Conservation (phyloP, 2,113 vertebrate species). For the Falco punctatus region DNA sequence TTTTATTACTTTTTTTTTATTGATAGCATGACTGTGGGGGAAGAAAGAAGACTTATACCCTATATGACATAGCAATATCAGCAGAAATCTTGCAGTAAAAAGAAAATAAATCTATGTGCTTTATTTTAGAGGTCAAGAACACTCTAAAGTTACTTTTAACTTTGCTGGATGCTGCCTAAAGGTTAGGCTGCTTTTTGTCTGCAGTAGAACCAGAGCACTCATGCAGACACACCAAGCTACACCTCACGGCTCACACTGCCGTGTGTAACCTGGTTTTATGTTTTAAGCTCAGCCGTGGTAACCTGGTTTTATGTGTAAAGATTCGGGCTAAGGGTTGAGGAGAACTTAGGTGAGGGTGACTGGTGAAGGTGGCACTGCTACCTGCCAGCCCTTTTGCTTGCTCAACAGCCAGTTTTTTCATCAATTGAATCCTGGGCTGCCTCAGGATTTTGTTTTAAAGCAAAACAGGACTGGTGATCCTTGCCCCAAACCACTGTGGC, state of each 20-base stretch:
- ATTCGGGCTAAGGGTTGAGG: neutral
- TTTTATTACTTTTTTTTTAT: neutral
- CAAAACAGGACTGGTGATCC: neutral
- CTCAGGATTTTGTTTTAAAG: neutral
- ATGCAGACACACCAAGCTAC: neutral
- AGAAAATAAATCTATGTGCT: neutral
- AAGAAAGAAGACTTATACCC: neutral
- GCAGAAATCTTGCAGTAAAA: neutral
- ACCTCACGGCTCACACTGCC: rapidly evolving
- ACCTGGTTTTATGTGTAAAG: neutral
- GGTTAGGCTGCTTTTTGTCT: neutral
- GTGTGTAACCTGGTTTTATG: neutral
- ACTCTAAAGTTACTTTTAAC: neutral
- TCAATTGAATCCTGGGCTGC: neutral
- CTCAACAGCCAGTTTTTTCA: neutral
- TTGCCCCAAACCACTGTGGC: neutral
- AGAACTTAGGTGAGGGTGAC: neutral
- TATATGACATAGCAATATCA: neutral
- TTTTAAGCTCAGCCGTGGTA: neutral
- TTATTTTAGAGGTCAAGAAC: neutral
- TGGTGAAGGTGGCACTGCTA: neutral
- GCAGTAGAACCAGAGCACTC: neutral
- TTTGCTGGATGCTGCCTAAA: neutral
- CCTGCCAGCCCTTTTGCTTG: neutral
- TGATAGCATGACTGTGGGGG: neutral